Percentiles rank a stretch among this genome's conserved stretches.
Evolutionary conservation across 2,797 vertebrate genomes (phyloP).

Genomic region (Prunella strophiata): DNA sequence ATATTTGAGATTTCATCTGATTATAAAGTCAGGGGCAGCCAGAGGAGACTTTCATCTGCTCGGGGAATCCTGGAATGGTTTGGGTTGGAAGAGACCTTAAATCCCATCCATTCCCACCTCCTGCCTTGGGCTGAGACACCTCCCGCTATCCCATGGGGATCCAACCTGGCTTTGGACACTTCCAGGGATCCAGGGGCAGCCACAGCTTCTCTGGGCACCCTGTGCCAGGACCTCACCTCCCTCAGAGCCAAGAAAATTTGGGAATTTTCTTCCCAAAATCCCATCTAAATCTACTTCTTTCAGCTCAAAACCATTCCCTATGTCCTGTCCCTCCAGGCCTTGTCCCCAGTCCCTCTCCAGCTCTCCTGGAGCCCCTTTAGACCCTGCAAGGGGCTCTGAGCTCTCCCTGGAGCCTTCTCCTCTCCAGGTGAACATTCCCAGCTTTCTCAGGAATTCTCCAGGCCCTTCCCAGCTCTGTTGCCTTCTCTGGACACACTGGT

Average conservation of each 20-base stretch:
- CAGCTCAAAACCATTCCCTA: neutral
- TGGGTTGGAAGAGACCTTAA: too few relatives aligned
- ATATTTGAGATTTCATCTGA: neutral
- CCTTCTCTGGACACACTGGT: neutral
- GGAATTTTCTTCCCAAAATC: neutral
- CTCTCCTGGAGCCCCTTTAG: neutral
- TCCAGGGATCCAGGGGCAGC: neutral
- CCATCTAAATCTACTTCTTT: neutral
- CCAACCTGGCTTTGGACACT: neutral
- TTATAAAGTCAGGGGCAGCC: neutral
- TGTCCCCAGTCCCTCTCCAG: neutral
- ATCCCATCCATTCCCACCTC: neutral
- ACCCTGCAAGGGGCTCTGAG: neutral
- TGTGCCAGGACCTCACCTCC: too few relatives aligned
- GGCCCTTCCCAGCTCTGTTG: neutral
- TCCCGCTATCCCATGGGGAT: fast-evolving
- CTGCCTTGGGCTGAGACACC: neutral
- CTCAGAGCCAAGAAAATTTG: neutral
- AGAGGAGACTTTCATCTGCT: neutral
- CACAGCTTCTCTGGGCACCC: neutral
- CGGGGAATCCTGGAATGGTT: neutral
- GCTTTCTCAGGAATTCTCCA: neutral
- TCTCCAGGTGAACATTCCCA: neutral
- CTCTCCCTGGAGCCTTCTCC: neutral
- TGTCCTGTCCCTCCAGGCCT: neutral